phyloP scores from a whole-genome alignment of 2,113 vertebrate genomes.

The Sarotherodon lohbergeri region DNA sequence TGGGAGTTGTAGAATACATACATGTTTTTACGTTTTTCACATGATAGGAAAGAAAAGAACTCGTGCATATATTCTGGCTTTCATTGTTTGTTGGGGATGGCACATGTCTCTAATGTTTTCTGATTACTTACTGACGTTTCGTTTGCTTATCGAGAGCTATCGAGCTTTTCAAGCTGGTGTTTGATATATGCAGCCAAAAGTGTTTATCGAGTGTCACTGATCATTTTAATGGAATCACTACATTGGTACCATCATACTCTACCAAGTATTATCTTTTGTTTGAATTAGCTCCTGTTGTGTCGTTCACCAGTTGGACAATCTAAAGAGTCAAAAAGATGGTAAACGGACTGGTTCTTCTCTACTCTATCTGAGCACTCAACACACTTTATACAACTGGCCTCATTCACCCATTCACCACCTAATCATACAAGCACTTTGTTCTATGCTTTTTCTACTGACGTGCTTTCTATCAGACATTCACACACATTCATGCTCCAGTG shows the following conservation, averaged over 20 bases:
- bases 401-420: background rate
- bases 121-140: background rate
- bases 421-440: rapidly evolving
- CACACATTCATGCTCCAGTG: background rate
- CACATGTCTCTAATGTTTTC: background rate
- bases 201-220: background rate
- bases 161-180: background rate
- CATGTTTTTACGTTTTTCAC: background rate
- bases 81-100: background rate
- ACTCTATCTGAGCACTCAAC: background rate
- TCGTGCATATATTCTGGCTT: background rate
- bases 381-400: background rate
- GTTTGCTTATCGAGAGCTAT: background rate
- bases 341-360: background rate
- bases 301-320: background rate
- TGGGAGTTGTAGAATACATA: background rate
- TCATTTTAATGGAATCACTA: background rate
- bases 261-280: background rate
- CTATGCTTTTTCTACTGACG: background rate
- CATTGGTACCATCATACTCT: background rate
- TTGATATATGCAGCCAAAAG: background rate
- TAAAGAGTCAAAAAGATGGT: background rate
- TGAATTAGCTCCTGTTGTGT: rapidly evolving
- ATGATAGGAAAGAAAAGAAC: background rate
- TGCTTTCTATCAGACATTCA: background rate